Conservation (phyloP, 1,140 invertebrate species). For the Apis florea region DNA sequence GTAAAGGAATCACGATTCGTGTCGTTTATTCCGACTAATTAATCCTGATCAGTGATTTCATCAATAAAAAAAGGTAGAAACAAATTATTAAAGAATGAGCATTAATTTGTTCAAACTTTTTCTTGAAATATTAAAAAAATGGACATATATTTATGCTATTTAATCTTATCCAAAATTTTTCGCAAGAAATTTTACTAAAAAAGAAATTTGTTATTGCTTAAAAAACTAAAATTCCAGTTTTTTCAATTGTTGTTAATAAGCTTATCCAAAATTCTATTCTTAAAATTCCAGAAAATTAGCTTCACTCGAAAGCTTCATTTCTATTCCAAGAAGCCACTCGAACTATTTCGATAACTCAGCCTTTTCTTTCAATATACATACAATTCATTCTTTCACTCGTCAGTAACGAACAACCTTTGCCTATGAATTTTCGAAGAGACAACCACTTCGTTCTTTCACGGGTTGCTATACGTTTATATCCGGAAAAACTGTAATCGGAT, state of each 20-base stretch:
- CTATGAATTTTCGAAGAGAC: not conserved
- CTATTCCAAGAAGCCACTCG: not conserved
- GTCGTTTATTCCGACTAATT: constrained; percentile 6
- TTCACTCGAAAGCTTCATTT: not conserved
- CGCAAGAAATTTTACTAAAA: too few species aligned
- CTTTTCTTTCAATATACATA: not conserved
- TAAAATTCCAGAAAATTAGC: not conserved
- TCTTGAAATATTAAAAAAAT: too few species aligned
- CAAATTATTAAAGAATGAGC: too few species aligned
- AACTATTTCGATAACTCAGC: not conserved
- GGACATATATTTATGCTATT: too few species aligned
- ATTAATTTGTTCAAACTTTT: not conserved
- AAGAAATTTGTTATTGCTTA: too few species aligned
- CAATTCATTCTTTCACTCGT: not conserved
- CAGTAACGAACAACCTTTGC: not conserved
- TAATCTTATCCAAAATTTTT: too few species aligned
- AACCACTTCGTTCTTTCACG: constrained; percentile 6
- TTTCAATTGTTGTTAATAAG: too few species aligned
- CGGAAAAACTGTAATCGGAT: constrained; percentile 28
- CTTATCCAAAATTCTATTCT: not conserved
- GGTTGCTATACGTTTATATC: not conserved
- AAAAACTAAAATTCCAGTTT: not conserved
- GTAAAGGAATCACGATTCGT: not conserved
- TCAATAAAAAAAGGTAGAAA: too few species aligned
- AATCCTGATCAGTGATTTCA: not conserved